These are phyloP conservation scores for Acleris cristana DNA, from an alignment of 2,888 invertebrate species.

Conservation along the genomic window DNA sequence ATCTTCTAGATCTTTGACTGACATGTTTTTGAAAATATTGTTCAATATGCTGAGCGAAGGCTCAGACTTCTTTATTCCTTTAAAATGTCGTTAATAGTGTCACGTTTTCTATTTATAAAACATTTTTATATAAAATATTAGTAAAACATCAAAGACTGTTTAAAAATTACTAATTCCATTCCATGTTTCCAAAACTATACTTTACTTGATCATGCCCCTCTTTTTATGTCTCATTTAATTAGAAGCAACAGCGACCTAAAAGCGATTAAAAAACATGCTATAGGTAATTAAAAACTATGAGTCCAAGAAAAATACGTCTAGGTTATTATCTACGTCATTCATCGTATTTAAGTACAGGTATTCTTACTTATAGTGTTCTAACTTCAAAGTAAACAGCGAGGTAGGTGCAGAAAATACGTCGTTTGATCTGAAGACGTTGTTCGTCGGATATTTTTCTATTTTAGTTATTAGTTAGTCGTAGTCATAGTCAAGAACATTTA, in stretches of 20 bases:
- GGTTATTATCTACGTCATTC: background rate
- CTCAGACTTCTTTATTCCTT: background rate
- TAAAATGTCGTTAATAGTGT: too few species aligned
- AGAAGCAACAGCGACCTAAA: background rate
- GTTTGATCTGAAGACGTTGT: too few species aligned
- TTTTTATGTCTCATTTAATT: background rate
- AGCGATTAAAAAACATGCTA: background rate
- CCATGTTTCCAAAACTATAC: background rate
- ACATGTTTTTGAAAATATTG: constrained; percentile 6
- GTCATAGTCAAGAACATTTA: too few species aligned
- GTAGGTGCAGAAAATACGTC: too few species aligned
- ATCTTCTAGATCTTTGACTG: constrained; percentile 19
- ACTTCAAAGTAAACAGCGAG: too few species aligned
- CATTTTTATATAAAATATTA: background rate
- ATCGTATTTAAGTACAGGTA: too few species aligned
- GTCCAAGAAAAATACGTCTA: background rate
- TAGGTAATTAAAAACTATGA: constrained; percentile 2
- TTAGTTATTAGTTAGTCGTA: too few species aligned
- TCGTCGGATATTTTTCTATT: too few species aligned
- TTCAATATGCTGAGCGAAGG: background rate
- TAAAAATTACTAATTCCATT: background rate
- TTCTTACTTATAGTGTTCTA: too few species aligned
- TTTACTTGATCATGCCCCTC: background rate
- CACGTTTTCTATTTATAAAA: too few species aligned
- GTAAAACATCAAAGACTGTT: background rate